A percentile compares a stretch with the other conserved stretches of the same genome.
Evolutionary conservation across 2,113 vertebrate genomes (phyloP).

Genomic region (Cottus gobio): DNA sequence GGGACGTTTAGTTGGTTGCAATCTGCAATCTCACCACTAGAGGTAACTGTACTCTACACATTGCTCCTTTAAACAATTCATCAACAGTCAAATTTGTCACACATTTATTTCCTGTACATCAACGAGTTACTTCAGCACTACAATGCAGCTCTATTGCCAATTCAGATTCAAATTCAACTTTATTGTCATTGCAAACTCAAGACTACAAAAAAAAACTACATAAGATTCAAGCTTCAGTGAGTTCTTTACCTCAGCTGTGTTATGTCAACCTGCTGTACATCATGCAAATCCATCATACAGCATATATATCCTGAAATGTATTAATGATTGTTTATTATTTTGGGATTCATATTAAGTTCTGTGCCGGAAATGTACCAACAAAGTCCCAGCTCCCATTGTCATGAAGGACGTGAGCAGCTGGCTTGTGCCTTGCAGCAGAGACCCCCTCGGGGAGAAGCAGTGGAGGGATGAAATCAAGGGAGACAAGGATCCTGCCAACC

Average conservation of each 20-base stretch:
- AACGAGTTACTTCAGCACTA: background rate
- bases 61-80: background rate
- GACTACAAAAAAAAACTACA: background rate
- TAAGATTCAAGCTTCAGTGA: background rate
- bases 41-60: background rate
- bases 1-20: no score
- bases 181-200: no score
- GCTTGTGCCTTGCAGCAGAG: slow-evolving; percentile 6
- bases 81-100: background rate
- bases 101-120: background rate
- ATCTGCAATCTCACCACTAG: no score
- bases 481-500: slow-evolving; percentile 17
- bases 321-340: background rate
- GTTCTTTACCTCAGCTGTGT: background rate
- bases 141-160: no score
- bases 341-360: background rate
- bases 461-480: slow-evolving; percentile 30
- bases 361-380: background rate
- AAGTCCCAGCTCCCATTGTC: slow-evolving; percentile 31
- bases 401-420: slow-evolving; percentile 50
- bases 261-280: background rate
- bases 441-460: slow-evolving; percentile 1
- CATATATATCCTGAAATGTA: background rate
- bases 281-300: background rate
- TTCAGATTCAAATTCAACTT: no score